Percentiles rank a stretch among this genome's conserved stretches.
Conservation (phyloP, 2,113 vertebrate species). For the Cynoglossus semilaevis region DNA sequence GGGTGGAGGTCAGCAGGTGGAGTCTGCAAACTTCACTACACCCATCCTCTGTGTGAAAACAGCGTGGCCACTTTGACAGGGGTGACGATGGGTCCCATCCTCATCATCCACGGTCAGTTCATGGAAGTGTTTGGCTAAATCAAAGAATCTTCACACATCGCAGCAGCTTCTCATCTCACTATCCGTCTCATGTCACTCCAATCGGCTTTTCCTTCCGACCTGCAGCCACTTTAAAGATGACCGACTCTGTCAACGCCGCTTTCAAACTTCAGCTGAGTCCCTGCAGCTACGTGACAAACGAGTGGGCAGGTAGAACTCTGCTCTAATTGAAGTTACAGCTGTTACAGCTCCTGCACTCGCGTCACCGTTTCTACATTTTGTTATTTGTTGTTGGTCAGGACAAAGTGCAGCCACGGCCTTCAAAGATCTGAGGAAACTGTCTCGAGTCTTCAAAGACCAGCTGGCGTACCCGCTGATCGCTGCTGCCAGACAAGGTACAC, state of each 20-base stretch:
- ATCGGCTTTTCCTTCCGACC: neutral
- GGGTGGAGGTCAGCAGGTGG: slow-evolving; percentile 78
- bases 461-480: slow-evolving; percentile 90
- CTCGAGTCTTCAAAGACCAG: slow-evolving; percentile 91
- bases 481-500: slow-evolving; percentile 87
- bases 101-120: slow-evolving; percentile 84
- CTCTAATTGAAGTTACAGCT: neutral
- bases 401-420: slow-evolving; percentile 78
- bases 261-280: slow-evolving; percentile 83
- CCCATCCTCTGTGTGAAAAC: slow-evolving; percentile 83
- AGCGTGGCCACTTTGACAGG: slow-evolving; percentile 79
- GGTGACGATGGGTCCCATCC: slow-evolving; percentile 82
- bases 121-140: neutral
- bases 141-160: neutral
- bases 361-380: neutral
- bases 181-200: no score
- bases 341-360: slow-evolving; percentile 21
- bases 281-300: slow-evolving; percentile 72
- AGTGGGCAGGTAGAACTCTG: slow-evolving; percentile 76
- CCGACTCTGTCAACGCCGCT: slow-evolving; percentile 70
- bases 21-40: slow-evolving; percentile 84
- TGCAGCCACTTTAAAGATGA: slow-evolving; percentile 84
- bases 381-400: slow-evolving; percentile 54
- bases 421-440: slow-evolving; percentile 86
- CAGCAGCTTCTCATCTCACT: no score